Evolutionary conservation across 2,797 vertebrate genomes (phyloP).

Genomic region (Lutjanus campechanus): DNA sequence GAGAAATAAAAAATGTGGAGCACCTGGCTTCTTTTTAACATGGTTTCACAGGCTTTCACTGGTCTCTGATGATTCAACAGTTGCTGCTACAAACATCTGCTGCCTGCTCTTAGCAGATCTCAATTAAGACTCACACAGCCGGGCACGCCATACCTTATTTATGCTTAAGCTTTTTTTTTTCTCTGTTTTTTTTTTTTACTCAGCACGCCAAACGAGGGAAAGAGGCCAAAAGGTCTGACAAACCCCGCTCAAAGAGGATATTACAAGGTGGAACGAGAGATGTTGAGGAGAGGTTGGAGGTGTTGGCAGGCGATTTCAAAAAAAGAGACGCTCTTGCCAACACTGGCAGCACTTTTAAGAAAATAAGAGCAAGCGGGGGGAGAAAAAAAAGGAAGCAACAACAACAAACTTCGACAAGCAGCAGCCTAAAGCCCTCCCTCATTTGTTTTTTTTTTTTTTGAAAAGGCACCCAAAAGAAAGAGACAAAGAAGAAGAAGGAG

Average conservation of each 20-base stretch:
- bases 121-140: conserved; percentile 85
- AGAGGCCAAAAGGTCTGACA: conserved; percentile 71
- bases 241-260: conserved; percentile 68
- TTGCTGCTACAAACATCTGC: conserved; percentile 88
- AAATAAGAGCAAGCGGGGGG: conserved; percentile 57
- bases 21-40: conserved; percentile 84
- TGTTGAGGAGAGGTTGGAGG: conserved; percentile 61
- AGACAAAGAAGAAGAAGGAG: conserved; percentile 71
- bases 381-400: conserved; percentile 27
- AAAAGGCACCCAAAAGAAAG: conserved; percentile 71
- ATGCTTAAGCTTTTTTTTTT: conserved; percentile 59
- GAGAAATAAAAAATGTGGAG: conserved; percentile 71
- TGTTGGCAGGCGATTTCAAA: conserved; percentile 70
- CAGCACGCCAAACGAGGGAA: conserved; percentile 61
- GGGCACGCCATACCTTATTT: conserved; percentile 75
- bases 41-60: conserved; percentile 80
- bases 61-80: conserved; percentile 88
- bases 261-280: conserved; percentile 65
- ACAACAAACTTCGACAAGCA: conserved; percentile 70
- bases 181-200: conserved; percentile 1
- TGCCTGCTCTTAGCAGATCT: conserved; percentile 87
- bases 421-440: conserved; percentile 72
- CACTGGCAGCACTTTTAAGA: conserved; percentile 73
- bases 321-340: conserved; percentile 59
- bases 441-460: conserved; percentile 60